Conservation (phyloP, 2,888 invertebrate species). For the Gastrophysa polygoni region DNA sequence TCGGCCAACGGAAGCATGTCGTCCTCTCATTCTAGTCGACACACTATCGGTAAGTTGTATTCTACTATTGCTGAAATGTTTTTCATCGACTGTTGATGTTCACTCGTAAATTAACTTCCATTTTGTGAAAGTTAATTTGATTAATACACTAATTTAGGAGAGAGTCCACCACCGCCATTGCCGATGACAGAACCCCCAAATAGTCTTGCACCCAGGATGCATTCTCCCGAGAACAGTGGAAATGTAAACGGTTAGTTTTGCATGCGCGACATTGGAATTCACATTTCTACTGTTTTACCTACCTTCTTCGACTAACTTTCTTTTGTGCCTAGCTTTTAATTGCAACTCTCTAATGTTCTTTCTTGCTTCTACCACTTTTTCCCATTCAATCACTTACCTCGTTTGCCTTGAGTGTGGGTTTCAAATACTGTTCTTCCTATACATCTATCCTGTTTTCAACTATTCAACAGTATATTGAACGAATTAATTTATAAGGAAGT, state of each 20-base stretch:
- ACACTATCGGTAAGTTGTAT: constrained; percentile 53
- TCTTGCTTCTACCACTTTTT: not conserved
- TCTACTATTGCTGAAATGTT: too few species aligned
- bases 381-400: too few species aligned
- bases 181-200: constrained; percentile 64
- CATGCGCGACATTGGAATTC: constrained; percentile 33
- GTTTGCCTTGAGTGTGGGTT: too few species aligned
- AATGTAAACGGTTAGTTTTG: constrained; percentile 55
- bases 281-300: constrained; percentile 9
- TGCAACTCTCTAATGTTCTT: not conserved
- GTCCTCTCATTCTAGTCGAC: constrained; percentile 45
- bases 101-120: constrained; percentile 19
- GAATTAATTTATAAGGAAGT: too few species aligned
- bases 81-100: not conserved
- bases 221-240: constrained; percentile 52
- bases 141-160: constrained; percentile 55
- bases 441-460: too few species aligned
- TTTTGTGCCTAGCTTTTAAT: not conserved
- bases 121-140: constrained; percentile 13
- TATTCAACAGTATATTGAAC: too few species aligned
- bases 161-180: constrained; percentile 66
- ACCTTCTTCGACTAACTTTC: constrained; percentile 8
- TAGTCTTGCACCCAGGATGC: constrained; percentile 49
- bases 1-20: constrained; percentile 51
- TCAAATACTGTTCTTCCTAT: too few species aligned